Percentiles rank a stretch among this genome's conserved stretches.
These are phyloP conservation scores for Struthidea cinerea DNA, from an alignment of 2,113 vertebrate genomes.

Conservation along the genomic window DNA sequence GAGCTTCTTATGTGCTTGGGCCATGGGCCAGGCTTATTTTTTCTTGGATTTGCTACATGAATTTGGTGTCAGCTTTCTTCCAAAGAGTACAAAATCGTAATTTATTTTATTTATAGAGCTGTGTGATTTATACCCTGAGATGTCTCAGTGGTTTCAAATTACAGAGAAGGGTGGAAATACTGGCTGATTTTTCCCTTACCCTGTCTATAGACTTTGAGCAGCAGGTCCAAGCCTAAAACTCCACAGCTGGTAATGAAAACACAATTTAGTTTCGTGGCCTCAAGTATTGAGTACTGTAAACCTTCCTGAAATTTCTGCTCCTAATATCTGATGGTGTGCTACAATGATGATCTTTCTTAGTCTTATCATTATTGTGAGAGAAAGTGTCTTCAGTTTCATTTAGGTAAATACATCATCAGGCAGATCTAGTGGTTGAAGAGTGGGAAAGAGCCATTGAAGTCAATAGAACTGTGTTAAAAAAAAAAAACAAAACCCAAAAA, in stretches of 20 bases:
- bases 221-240: neutral
- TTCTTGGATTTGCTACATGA: neutral
- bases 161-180: slow-evolving; percentile 10
- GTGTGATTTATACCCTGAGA: slow-evolving; percentile 36
- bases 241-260: neutral
- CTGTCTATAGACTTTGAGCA: neutral
- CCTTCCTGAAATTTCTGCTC: neutral
- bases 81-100: slow-evolving; percentile 18
- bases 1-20: neutral
- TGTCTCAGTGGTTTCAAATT: slow-evolving; percentile 34
- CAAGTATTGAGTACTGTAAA: neutral
- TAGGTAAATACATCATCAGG: neutral
- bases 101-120: slow-evolving; percentile 50
- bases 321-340: neutral
- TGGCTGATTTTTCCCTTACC: slow-evolving; percentile 10
- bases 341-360: neutral
- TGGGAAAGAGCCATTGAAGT: neutral
- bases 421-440: neutral
- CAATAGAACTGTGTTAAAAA: neutral
- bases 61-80: slow-evolving; percentile 46
- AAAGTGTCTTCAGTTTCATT: neutral
- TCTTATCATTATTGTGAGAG: neutral
- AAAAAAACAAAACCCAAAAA: too few relatives aligned
- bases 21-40: neutral
- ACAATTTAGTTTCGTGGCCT: neutral